phyloP scores from a whole-genome alignment of 2,888 invertebrate species.

The Cybosia mesomella region DNA sequence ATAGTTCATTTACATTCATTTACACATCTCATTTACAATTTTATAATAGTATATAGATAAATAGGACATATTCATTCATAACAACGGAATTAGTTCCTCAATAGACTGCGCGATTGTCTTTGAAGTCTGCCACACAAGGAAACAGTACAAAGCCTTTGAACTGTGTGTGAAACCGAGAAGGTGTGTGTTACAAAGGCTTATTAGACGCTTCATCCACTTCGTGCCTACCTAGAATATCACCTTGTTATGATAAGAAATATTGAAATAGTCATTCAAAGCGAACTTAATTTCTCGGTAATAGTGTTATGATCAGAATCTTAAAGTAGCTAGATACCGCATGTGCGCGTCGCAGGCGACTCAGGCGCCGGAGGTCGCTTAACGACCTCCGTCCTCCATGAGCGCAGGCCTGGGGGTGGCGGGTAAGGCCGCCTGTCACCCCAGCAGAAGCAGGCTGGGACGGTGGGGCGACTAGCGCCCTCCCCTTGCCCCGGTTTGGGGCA shows the following conservation, averaged over 20 bases:
- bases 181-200: constrained; percentile 15
- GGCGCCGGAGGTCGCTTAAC: too few species aligned
- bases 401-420: too few species aligned
- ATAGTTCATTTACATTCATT: too few species aligned
- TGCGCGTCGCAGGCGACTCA: too few species aligned
- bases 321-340: neutral
- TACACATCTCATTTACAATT: too few species aligned
- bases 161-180: constrained; percentile 3
- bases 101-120: constrained; percentile 17
- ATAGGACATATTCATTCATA: neutral
- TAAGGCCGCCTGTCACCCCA: too few species aligned
- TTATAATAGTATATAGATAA: too few species aligned
- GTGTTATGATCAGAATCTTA: neutral
- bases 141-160: constrained; percentile 16
- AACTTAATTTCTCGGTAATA: neutral
- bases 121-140: constrained; percentile 16
- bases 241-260: constrained; percentile 5
- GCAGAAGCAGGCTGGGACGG: too few species aligned
- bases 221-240: neutral
- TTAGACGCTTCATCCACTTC: constrained; percentile 8
- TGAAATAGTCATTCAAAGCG: neutral
- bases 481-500: too few species aligned
- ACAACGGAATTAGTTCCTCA: constrained; percentile 9
- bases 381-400: too few species aligned
- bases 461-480: too few species aligned